These are phyloP conservation scores for Drosophila suboccidentalis DNA, from an alignment of 2,888 invertebrate genomes.

Conservation along the genomic window DNA sequence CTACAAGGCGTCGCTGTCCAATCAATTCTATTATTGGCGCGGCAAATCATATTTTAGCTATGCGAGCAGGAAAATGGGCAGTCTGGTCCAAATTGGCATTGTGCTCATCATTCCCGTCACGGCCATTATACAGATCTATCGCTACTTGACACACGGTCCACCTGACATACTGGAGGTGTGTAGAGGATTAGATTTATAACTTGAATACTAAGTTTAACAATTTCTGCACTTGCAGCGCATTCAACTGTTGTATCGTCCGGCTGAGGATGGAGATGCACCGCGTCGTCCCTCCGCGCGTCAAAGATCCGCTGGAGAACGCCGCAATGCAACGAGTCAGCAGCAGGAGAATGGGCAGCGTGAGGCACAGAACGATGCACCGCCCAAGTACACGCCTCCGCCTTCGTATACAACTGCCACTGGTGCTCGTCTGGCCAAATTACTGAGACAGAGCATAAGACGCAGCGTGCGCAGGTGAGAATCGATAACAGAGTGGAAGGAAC, in stretches of 20 bases:
- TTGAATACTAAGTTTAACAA: not conserved
- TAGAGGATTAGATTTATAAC: constrained; percentile 61
- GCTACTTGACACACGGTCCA: constrained; percentile 93
- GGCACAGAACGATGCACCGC: constrained; percentile 91
- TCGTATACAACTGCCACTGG: constrained; percentile 97
- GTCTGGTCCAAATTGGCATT: constrained; percentile 91
- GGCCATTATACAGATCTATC: constrained; percentile 88
- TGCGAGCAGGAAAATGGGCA: constrained; percentile 92
- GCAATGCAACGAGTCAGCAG: constrained; percentile 48
- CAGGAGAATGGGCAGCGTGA: constrained; percentile 53
- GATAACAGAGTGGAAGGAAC: not conserved
- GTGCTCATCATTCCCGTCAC: constrained; percentile 89
- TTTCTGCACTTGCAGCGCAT: constrained; percentile 88
- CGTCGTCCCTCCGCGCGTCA: constrained; percentile 67
- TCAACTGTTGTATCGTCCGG: constrained; percentile 93
- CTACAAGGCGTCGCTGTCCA: constrained; percentile 90
- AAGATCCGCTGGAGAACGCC: constrained; percentile 49
- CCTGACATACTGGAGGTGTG: constrained; percentile 94
- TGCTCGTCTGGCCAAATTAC: constrained; percentile 91
- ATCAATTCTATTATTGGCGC: constrained; percentile 89
- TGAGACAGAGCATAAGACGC: constrained; percentile 91
- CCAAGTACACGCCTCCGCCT: constrained; percentile 97
- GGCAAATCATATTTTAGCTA: constrained; percentile 92
- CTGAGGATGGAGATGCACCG: constrained; percentile 85
- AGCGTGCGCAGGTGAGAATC: constrained; percentile 89